These are phyloP conservation scores for Stenoptilia bipunctidactyla DNA, from an alignment of 2,888 invertebrate genomes.

Conservation along the genomic window DNA sequence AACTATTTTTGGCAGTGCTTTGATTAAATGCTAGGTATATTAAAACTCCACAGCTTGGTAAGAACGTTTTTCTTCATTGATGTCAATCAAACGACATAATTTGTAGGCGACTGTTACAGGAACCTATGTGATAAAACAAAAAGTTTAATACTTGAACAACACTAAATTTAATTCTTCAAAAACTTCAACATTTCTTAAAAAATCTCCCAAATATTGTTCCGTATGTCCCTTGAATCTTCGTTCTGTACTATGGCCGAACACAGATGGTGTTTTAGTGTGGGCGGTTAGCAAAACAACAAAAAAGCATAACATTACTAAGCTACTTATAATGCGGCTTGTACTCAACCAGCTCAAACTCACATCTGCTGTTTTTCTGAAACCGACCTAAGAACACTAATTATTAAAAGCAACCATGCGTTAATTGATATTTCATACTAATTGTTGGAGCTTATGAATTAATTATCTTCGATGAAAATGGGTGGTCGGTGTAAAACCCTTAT, in stretches of 20 bases:
- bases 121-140: too few species aligned
- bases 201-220: not conserved
- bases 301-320: constrained; percentile 47
- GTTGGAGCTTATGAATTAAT: constrained; percentile 35
- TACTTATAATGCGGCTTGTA: constrained; percentile 57
- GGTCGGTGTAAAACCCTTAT: constrained; percentile 2
- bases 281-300: constrained; percentile 46
- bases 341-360: constrained; percentile 31
- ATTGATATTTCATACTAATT: constrained; percentile 56
- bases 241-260: constrained; percentile 31
- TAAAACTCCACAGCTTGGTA: too few species aligned
- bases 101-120: too few species aligned
- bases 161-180: too few species aligned
- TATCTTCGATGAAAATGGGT: constrained; percentile 23
- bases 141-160: too few species aligned
- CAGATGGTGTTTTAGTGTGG: constrained; percentile 55
- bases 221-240: not conserved
- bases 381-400: constrained; percentile 51
- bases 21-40: too few species aligned
- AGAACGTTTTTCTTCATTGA: too few species aligned
- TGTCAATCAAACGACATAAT: too few species aligned
- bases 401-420: constrained; percentile 49
- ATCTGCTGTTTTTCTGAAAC: constrained; percentile 63
- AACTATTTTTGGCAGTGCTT: too few species aligned
- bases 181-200: too few species aligned